A percentile compares a stretch with the other conserved stretches of the same genome.
Evolutionary conservation across 1,140 invertebrate species (phyloP).

Genomic region (Brachionus asplanchnoidis): DNA sequence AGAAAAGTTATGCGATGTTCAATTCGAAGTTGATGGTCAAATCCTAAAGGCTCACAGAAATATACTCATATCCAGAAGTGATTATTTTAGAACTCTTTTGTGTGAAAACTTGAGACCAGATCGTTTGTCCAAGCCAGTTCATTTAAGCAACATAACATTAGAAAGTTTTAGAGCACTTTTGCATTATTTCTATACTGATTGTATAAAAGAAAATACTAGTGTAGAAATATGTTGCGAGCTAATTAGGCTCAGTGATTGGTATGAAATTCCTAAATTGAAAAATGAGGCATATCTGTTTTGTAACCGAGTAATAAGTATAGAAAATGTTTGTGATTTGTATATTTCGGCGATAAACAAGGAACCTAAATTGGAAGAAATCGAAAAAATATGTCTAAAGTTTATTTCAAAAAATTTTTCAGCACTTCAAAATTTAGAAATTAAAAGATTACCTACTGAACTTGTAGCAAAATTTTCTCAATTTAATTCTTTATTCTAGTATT

Average conservation of each 20-base stretch:
- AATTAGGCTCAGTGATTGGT: slow-evolving; percentile 15
- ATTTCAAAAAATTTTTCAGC: slow-evolving; percentile 2
- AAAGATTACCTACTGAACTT: background rate
- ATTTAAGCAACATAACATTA: background rate
- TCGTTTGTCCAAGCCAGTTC: slow-evolving; percentile 12
- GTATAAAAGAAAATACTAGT: background rate
- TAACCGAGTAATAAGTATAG: background rate
- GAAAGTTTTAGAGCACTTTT: background rate
- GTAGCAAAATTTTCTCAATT: background rate
- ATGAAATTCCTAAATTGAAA: slow-evolving; percentile 2
- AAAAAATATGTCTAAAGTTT: slow-evolving; percentile 28
- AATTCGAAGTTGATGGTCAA: slow-evolving; percentile 22
- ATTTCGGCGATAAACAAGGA: background rate
- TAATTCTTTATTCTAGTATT: background rate
- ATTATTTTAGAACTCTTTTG: slow-evolving; percentile 24
- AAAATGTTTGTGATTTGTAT: slow-evolving; percentile 2
- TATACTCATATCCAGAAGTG: slow-evolving; percentile 20
- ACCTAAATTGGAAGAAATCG: slow-evolving; percentile 1
- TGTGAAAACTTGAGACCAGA: slow-evolving; percentile 32
- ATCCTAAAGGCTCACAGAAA: slow-evolving; percentile 35
- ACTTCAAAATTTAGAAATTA: background rate
- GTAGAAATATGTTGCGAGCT: slow-evolving; percentile 7
- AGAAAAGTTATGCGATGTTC: slow-evolving; percentile 19
- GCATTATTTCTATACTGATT: slow-evolving; percentile 12
- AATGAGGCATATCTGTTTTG: background rate